Percentiles rank a stretch among this genome's conserved stretches.
Evolutionary conservation across 2,888 invertebrate genomes (phyloP).

Genomic region (Blastobasis lacticolella): DNA sequence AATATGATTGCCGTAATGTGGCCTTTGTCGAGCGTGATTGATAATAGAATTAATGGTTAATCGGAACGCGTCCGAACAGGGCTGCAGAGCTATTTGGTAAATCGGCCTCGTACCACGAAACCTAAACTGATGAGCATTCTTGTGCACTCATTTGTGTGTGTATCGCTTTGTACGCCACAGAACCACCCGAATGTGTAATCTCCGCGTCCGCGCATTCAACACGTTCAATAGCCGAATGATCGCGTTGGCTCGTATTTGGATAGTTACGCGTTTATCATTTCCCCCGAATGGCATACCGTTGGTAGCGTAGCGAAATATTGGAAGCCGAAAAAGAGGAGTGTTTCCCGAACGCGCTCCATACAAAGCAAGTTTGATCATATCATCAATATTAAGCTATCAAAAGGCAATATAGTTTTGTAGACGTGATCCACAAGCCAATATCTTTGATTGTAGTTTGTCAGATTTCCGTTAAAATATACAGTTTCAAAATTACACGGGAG

Average conservation of each 20-base stretch:
- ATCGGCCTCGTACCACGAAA: constrained; percentile 21
- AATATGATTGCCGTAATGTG: constrained; percentile 21
- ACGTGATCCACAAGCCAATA: too few species aligned
- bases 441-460: too few species aligned
- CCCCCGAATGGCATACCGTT: too few species aligned
- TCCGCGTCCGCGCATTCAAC: constrained; percentile 5
- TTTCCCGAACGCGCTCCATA: too few species aligned
- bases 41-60: constrained; percentile 39
- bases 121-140: constrained; percentile 28
- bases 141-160: constrained; percentile 26
- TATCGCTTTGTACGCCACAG: constrained; percentile 4
- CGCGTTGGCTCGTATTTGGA: not conserved
- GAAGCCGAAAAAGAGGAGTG: not conserved
- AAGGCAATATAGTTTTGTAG: too few species aligned
- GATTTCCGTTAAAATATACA: too few species aligned
- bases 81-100: constrained; percentile 32
- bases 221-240: constrained; percentile 5
- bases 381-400: too few species aligned
- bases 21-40: constrained; percentile 24
- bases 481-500: too few species aligned
- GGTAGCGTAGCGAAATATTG: too few species aligned
- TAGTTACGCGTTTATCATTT: not conserved
- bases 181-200: constrained; percentile 23
- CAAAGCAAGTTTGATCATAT: too few species aligned
- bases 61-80: constrained; percentile 27